phyloP scores from a whole-genome alignment of 2,797 vertebrate genomes.

The Graptemys geographica region DNA sequence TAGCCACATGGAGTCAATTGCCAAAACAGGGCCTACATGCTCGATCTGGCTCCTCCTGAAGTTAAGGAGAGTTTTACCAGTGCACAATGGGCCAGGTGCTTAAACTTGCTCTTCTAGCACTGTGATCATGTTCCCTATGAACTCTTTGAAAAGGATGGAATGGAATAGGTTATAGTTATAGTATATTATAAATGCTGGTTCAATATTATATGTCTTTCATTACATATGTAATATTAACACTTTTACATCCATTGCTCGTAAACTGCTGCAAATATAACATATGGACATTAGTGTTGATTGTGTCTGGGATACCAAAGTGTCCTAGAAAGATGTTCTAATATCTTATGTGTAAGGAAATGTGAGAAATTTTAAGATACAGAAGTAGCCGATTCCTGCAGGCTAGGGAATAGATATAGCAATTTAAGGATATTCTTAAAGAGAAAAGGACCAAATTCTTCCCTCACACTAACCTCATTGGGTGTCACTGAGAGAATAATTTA shows the following conservation, averaged over 20 bases:
- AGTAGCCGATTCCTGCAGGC: neutral
- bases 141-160: neutral
- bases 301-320: neutral
- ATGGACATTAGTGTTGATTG: neutral
- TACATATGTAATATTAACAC: neutral
- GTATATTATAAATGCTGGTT: neutral
- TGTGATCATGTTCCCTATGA: neutral
- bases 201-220: neutral
- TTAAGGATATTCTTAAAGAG: neutral
- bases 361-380: neutral
- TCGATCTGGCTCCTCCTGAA: neutral
- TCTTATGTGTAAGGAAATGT: neutral
- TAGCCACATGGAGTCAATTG: fast-evolving
- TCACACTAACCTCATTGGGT: neutral
- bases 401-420: neutral
- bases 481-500: neutral
- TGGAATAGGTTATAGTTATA: neutral
- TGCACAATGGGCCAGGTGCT: neutral
- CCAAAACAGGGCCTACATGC: fast-evolving
- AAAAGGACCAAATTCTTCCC: neutral
- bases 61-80: neutral
- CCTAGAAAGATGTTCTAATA: neutral
- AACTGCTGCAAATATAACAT: neutral
- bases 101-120: neutral
- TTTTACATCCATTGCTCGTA: neutral